These are phyloP conservation scores for Stegophylla sp. DNA, from an alignment of 2,888 invertebrate genomes.

Conservation along the genomic window DNA sequence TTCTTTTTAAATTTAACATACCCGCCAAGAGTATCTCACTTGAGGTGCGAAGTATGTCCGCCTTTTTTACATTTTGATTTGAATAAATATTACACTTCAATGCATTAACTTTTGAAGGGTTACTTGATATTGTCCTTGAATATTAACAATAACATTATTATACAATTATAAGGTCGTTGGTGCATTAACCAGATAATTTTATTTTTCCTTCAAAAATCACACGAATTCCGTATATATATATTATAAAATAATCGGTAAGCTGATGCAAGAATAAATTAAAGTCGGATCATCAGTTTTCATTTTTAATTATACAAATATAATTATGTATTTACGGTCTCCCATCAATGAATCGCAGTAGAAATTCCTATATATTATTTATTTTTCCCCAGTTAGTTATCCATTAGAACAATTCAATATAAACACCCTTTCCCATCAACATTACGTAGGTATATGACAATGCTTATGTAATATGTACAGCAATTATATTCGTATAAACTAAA, in stretches of 20 bases:
- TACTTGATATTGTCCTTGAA: conserved; percentile 20
- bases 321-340: not conserved
- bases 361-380: not conserved
- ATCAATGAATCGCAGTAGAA: not conserved
- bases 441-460: too few relatives aligned
- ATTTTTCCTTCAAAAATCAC: conserved; percentile 43
- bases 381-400: not conserved
- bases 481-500: too few relatives aligned
- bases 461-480: too few relatives aligned
- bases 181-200: conserved; percentile 49
- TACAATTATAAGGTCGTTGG: not conserved
- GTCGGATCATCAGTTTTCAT: conserved; percentile 23
- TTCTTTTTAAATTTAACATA: too few relatives aligned
- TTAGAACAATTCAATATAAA: too few relatives aligned
- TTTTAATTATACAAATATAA: not conserved
- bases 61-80: too few relatives aligned
- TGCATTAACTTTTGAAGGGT: not conserved
- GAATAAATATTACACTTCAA: not conserved
- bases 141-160: conserved; percentile 23
- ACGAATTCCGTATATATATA: not conserved
- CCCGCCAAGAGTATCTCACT: too few relatives aligned
- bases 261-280: conserved; percentile 50
- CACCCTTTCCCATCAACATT: too few relatives aligned
- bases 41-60: too few relatives aligned
- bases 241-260: conserved; percentile 18